Evolutionary conservation across 2,113 vertebrate genomes (phyloP).

Genomic region (Ictalurus furcatus): DNA sequence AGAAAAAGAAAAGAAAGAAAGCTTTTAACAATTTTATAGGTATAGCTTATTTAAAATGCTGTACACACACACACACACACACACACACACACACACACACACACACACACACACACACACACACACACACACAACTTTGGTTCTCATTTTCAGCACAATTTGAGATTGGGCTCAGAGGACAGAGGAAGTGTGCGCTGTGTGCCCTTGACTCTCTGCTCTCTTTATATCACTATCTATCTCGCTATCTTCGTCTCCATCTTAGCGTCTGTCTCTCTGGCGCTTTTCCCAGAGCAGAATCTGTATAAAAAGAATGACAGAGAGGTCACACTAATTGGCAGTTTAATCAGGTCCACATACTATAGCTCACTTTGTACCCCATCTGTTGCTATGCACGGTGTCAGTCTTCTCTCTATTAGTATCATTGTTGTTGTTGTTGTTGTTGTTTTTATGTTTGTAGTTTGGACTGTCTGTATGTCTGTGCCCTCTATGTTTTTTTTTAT

Average conservation of each 20-base stretch:
- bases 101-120: neutral
- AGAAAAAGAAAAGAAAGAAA: neutral
- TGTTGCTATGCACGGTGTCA: neutral
- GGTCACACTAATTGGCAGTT: neutral
- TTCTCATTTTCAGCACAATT: neutral
- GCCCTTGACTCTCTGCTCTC: conserved; percentile 8
- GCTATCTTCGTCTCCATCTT: neutral
- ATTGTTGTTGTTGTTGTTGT: neutral
- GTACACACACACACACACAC: neutral
- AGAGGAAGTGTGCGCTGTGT: neutral
- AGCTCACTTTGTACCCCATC: neutral
- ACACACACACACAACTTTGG: neutral
- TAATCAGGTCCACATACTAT: neutral
- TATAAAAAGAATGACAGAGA: neutral
- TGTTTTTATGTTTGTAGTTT: neutral
- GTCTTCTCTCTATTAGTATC: neutral
- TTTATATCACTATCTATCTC: neutral
- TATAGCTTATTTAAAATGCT: neutral
- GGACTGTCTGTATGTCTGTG: neutral
- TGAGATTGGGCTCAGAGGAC: neutral
- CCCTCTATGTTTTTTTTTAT: neutral
- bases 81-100: neutral
- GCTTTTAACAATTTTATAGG: neutral
- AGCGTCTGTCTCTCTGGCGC: conserved; percentile 8
- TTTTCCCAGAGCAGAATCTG: neutral